Conservation (phyloP, 1,140 invertebrate species). For the Pollicipes pollicipes region DNA sequence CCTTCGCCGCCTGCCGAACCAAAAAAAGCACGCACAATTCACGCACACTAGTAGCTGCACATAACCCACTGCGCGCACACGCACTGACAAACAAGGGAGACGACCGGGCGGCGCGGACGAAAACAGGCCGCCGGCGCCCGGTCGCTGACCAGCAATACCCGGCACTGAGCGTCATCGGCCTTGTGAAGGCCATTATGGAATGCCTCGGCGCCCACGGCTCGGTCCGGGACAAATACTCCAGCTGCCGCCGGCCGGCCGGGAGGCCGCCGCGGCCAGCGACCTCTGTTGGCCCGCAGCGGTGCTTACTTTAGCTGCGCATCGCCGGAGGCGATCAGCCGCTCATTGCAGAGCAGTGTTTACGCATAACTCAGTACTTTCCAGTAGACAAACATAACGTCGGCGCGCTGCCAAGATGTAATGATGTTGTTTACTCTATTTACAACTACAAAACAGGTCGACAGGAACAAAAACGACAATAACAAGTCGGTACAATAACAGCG, state of each 20-base stretch:
- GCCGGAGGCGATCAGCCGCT: not conserved
- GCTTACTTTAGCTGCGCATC: too few species aligned
- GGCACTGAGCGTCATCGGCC: too few species aligned
- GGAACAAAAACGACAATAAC: conserved; percentile 12
- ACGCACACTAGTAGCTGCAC: not conserved
- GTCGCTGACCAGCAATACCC: not conserved
- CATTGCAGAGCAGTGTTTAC: conserved; percentile 6
- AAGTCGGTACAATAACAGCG: not conserved
- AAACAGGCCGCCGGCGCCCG: not conserved
- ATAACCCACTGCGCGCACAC: not conserved
- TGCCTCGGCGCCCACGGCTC: too few species aligned
- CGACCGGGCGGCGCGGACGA: not conserved
- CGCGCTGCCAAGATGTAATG: conserved; percentile 6
- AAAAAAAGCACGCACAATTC: not conserved
- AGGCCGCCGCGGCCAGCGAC: not conserved
- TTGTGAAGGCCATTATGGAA: too few species aligned
- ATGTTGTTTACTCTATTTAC: conserved; percentile 7
- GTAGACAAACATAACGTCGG: conserved; percentile 2
- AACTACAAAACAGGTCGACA: conserved; percentile 7
- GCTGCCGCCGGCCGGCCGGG: too few species aligned
- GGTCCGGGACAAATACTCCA: not conserved
- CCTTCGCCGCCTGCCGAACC: not conserved
- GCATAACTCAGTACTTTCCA: not conserved
- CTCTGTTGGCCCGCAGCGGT: not conserved
- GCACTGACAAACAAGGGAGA: not conserved